phyloP scores from a whole-genome alignment of 2,888 invertebrate genomes.

The Pheosia gnoma region DNA sequence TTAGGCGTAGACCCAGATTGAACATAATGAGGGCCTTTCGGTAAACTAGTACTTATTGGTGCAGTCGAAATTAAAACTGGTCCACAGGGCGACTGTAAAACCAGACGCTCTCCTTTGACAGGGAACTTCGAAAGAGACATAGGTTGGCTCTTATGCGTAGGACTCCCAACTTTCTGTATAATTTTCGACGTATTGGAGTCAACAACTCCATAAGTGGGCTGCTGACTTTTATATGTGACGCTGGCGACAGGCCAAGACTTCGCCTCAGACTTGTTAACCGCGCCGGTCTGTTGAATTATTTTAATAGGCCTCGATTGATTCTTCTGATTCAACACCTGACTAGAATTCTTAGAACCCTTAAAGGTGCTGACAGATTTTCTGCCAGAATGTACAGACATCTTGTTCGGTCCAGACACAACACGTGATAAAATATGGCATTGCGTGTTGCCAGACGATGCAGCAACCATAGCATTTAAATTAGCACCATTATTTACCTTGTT shows the following conservation, averaged over 20 bases:
- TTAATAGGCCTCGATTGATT: constrained; percentile 81
- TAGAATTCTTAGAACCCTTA: constrained; percentile 68
- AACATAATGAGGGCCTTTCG: constrained; percentile 80
- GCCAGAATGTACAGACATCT: constrained; percentile 78
- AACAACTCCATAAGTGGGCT: constrained; percentile 61
- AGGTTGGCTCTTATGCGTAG: constrained; percentile 65
- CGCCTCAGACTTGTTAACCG: constrained; percentile 67
- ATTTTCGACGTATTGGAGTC: constrained; percentile 73
- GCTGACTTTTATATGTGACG: constrained; percentile 71
- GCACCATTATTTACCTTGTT: constrained; percentile 79
- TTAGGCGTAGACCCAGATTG: constrained; percentile 76
- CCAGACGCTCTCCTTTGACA: constrained; percentile 69
- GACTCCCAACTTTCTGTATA: constrained; percentile 78
- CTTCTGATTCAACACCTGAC: constrained; percentile 64
- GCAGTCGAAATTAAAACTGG: constrained; percentile 76
- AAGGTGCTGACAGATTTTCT: constrained; percentile 71
- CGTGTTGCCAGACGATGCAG: constrained; percentile 69
- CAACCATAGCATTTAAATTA: constrained; percentile 75
- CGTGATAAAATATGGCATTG: constrained; percentile 79
- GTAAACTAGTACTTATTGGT: constrained; percentile 64
- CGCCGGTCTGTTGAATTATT: constrained; percentile 80
- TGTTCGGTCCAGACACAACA: constrained; percentile 78
- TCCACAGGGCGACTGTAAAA: constrained; percentile 76
- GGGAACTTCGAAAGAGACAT: constrained; percentile 65
- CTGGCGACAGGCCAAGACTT: constrained; percentile 74